Conservation (phyloP, 2,797 vertebrate species). For the Falco concolor region DNA sequence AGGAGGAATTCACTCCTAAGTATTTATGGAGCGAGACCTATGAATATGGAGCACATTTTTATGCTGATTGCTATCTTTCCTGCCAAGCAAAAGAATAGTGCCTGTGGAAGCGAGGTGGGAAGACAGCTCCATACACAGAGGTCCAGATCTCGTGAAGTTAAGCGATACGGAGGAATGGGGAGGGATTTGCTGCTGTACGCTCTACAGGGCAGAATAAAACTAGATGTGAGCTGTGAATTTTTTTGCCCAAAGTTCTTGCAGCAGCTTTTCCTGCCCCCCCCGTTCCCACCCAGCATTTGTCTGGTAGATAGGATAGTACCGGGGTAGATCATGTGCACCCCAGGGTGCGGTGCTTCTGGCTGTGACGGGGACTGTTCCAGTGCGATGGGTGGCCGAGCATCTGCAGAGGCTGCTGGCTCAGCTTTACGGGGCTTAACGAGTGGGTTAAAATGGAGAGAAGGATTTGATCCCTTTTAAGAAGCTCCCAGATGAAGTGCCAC, state of each 20-base stretch:
- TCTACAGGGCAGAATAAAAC: not conserved
- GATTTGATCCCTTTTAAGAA: not conserved
- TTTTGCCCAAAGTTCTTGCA: not conserved
- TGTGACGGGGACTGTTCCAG: not conserved
- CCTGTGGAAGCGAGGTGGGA: not conserved
- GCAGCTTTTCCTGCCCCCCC: not conserved
- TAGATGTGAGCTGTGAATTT: not conserved
- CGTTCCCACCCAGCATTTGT: fast-evolving
- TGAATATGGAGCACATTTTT: slow-evolving; percentile 7
- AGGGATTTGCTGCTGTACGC: not conserved
- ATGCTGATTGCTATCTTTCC: not conserved
- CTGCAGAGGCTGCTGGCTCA: not conserved
- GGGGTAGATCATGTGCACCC: not conserved
- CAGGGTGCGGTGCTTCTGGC: not conserved
- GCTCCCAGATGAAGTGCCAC: not conserved
- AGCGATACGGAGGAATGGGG: fast-evolving
- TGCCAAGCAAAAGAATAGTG: not conserved
- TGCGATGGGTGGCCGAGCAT: not conserved
- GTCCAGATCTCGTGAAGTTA: not conserved
- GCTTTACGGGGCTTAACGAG: not conserved
- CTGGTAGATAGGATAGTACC: too few species aligned
- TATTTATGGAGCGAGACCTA: not conserved
- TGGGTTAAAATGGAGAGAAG: not conserved
- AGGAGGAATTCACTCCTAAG: not conserved
- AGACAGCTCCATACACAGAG: not conserved